Conservation (phyloP, 2,113 vertebrate genomes). For the Onychostruthus taczanowskii region DNA sequence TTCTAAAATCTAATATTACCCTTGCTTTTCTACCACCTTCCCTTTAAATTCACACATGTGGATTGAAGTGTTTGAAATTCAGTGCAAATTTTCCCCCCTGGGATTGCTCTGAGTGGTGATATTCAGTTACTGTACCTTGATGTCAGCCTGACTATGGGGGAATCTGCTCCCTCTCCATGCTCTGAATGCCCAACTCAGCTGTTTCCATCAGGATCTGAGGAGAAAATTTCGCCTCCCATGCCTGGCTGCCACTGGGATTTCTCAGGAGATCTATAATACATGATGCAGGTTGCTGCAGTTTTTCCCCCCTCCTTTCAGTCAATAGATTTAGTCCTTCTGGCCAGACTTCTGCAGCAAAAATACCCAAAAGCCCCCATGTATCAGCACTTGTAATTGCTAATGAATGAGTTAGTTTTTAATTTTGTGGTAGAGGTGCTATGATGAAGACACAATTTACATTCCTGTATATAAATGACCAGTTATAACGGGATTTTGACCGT, state of each 20-base stretch:
- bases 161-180: neutral
- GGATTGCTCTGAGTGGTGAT: neutral
- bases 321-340: neutral
- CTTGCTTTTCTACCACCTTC: neutral
- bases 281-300: neutral
- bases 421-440: neutral
- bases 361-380: neutral
- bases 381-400: neutral
- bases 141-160: conserved; percentile 32
- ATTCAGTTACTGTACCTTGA: conserved; percentile 16
- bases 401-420: neutral
- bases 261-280: conserved; percentile 7
- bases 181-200: neutral
- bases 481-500: neutral
- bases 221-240: neutral
- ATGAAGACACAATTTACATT: neutral
- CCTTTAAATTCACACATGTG: neutral
- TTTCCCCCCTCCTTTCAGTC: neutral
- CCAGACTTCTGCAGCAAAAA: neutral
- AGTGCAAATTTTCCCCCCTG: neutral
- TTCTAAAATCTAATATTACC: neutral
- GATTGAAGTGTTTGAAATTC: neutral
- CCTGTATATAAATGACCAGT: neutral
- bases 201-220: conserved; percentile 9
- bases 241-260: neutral